Percentiles rank a stretch among this genome's conserved stretches.
Conservation (phyloP, 2,113 vertebrate species). For the Manacus vitellinus region DNA sequence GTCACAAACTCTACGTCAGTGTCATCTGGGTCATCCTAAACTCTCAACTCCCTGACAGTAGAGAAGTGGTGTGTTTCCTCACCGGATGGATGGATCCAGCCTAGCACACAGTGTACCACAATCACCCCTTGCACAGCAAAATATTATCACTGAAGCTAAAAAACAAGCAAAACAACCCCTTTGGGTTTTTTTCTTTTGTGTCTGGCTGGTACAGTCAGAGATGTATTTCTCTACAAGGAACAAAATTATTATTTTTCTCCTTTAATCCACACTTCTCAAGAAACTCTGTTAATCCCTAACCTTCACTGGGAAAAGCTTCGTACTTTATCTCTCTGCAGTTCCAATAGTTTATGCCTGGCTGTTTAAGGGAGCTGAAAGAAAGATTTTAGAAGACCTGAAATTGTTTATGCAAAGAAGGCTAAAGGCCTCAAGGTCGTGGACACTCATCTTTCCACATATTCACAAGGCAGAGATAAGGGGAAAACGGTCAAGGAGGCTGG, state of each 20-base stretch:
- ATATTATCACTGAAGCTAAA: background rate
- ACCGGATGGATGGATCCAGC: accelerated
- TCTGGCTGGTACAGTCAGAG: background rate
- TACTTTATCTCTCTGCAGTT: background rate
- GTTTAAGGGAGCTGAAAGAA: background rate
- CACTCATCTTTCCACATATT: background rate
- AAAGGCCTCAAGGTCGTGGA: background rate
- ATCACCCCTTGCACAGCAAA: background rate
- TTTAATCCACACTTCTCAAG: background rate
- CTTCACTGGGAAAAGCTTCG: background rate
- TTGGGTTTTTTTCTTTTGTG: background rate
- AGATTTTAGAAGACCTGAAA: background rate
- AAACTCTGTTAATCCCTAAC: background rate
- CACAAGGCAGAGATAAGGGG: background rate
- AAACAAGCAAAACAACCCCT: background rate
- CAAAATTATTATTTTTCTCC: background rate
- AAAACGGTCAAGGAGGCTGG: background rate
- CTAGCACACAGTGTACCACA: background rate
- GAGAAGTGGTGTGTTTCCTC: background rate
- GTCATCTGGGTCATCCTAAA: background rate
- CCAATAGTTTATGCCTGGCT: accelerated
- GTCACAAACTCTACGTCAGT: accelerated
- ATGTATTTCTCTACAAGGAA: background rate
- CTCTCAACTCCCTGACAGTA: background rate
- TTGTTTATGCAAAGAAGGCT: background rate